Base-by-base conservation (phyloP, 2,888 invertebrate species). In the Choristoneura rosaceana region DNA sequence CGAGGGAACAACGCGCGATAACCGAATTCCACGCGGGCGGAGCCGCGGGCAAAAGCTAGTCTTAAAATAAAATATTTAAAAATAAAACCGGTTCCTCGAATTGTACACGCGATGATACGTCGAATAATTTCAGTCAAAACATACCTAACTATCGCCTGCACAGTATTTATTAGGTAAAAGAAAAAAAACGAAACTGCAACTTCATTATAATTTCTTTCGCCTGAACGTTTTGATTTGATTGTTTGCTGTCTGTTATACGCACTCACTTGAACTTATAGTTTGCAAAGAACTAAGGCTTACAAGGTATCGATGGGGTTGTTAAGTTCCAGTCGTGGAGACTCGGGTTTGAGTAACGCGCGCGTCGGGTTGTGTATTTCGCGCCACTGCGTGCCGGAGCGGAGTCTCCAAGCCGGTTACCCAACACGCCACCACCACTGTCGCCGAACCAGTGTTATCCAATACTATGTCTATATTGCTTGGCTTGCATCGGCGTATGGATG, bases 121-220 rank as follows among this genome's bases (percentile, higher is more conserved):
- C 4, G 5, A 43, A 43, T 43, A 43, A 52, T 52, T 33, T n/a
- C 45, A 58, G 14, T 62, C 45, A 61, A 47, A 61, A 33, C 14
- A 8, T 41, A 50, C 60, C 25, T 41, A 50, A 65, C 25, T 41
- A 55, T 34, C 34, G n/a, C 43, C 45, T 25, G n/a, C 55, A 64
- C 63, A 63, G 25, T 64, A 58, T 59, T 69, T 47, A 58, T 63
- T 73, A 38, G 58, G 4, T 10, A 69, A 58, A 70, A n/a, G 38
- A 64, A 59, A 63, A n/a, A 71, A 25, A 67, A 64, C 60, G 75
- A 63, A 61, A 73, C 76, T 76, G 70, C 74, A 69, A 75, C 74
- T 73, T 60, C 75, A 74, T 84, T 83, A 82, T 82, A 81, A 84
- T 77, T 76, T 69, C 76, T 77, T 76, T 69, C 76, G 78, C 81